Base-by-base conservation (phyloP, 2,113 vertebrate genomes). In the Fulica atra region DNA sequence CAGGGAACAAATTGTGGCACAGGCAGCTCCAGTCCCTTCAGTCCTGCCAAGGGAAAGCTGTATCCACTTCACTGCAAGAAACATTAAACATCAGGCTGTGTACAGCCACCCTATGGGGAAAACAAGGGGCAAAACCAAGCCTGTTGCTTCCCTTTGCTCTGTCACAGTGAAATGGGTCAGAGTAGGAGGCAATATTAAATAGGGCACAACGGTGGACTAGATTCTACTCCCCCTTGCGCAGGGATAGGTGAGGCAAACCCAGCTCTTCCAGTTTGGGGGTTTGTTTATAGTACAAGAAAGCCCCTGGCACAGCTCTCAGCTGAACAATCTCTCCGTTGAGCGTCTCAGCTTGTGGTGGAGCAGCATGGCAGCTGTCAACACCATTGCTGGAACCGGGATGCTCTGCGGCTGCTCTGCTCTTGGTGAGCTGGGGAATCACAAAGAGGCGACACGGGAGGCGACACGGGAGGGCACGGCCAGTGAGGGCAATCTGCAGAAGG, bases 361-460 rank as follows among this genome's bases (percentile, higher is more conserved):
- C 36, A 88, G 64, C 3, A 10, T 44, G 4, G 1, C 82, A 61
- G 74, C 61, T 93, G 85, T 71, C 8, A 0, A 65, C 92, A 92
- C n/a, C 54, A 16, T 83, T 83, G 44, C 89, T 82, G 81, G 91
- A 95, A 66, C 19, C 0, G 0, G 81, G 64, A 44, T 82, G 81
- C 48, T 91, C 74, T 61, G n/a, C 93, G 95, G 95, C 95, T 95
- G 94, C 85, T 19, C 0, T 5, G 40, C 4, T 57, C 70, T 68
- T n/a, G 70, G 50, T 36, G 16, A 92, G 85, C 35, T 35, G 4
- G 2, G 89, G 81, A 94, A 83, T 88, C 87, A 24, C 16, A 9
- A 61, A 78, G 50, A 54, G 48, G 53, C 0, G 0, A 18, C 61
- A 79, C 21, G 46, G 42, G 50, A 54, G 48, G 53, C 0, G 0